Percentiles rank a stretch among this genome's conserved stretches.
Conservation (phyloP, 2,888 invertebrate species). For the Pachycephus smyrnensis region DNA sequence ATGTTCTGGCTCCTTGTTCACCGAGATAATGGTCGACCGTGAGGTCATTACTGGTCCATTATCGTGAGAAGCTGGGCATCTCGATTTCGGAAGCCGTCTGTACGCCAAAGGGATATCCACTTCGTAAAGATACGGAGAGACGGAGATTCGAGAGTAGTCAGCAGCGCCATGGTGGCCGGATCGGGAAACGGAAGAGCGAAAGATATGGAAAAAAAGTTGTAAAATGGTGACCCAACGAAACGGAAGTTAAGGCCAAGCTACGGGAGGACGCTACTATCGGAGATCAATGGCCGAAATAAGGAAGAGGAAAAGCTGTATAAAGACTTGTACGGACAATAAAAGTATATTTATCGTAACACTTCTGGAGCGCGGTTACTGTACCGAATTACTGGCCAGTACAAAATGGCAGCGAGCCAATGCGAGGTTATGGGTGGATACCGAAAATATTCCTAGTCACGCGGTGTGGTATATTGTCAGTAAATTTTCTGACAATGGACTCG, state of each 20-base stretch:
- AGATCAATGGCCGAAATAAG: neutral
- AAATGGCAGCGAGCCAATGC: neutral
- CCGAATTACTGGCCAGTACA: neutral
- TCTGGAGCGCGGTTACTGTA: neutral
- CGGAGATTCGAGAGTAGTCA: constrained; percentile 1
- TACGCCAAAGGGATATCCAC: neutral
- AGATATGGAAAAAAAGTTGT: neutral
- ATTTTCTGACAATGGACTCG: neutral
- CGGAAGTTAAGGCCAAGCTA: neutral
- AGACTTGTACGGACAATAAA: constrained; percentile 20
- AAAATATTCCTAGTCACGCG: neutral
- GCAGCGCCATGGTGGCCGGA: constrained; percentile 3
- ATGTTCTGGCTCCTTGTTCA: neutral
- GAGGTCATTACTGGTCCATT: constrained; percentile 7
- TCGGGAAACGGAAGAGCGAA: constrained; percentile 3
- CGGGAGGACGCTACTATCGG: neutral
- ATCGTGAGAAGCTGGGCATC: neutral
- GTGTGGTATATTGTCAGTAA: neutral
- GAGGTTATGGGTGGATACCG: neutral
- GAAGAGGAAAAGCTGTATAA: neutral
- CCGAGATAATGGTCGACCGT: constrained; percentile 1
- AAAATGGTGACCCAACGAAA: neutral
- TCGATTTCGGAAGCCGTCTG: constrained; percentile 8
- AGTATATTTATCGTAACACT: constrained; percentile 24
- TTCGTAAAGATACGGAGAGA: neutral